A percentile compares a stretch with the other conserved stretches of the same genome.
Conservation (phyloP, 2,113 vertebrate genomes). For the Coturnix japonica region DNA sequence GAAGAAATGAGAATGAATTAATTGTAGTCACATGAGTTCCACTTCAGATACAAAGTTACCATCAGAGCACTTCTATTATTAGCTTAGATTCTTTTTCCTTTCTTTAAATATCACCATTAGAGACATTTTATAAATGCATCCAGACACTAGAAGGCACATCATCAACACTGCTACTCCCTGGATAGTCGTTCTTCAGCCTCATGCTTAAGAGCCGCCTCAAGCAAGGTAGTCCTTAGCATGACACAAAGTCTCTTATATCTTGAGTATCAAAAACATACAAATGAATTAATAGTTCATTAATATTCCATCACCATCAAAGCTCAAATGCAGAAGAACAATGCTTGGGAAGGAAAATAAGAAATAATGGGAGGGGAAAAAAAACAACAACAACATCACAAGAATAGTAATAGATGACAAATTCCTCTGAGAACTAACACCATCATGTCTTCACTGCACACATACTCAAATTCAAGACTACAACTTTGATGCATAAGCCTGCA, state of each 20-base stretch:
- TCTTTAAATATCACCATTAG: neutral
- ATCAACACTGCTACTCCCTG: neutral
- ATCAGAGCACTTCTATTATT: neutral
- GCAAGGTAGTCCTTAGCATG: neutral
- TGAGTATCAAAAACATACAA: neutral
- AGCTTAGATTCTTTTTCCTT: neutral
- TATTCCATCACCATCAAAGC: neutral
- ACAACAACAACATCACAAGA: accelerated
- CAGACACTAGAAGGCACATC: neutral
- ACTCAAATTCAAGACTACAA: neutral
- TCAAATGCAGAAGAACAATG: neutral
- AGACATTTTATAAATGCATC: neutral
- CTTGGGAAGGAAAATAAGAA: neutral
- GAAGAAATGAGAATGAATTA: constrained; percentile 67
- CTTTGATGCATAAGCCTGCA: neutral
- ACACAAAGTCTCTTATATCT: neutral
- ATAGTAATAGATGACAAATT: neutral
- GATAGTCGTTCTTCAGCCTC: neutral
- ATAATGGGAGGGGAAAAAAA: neutral
- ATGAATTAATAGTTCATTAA: constrained; percentile 1
- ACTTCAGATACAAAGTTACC: neutral
- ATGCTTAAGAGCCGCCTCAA: neutral
- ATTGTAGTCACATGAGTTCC: constrained; percentile 2
- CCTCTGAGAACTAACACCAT: neutral
- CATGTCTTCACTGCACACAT: neutral